Percentiles rank a stretch among this genome's conserved stretches.
These are phyloP conservation scores for Caenorhabditis angaria DNA, from an alignment of 2,888 invertebrate genomes.

Conservation along the genomic window DNA sequence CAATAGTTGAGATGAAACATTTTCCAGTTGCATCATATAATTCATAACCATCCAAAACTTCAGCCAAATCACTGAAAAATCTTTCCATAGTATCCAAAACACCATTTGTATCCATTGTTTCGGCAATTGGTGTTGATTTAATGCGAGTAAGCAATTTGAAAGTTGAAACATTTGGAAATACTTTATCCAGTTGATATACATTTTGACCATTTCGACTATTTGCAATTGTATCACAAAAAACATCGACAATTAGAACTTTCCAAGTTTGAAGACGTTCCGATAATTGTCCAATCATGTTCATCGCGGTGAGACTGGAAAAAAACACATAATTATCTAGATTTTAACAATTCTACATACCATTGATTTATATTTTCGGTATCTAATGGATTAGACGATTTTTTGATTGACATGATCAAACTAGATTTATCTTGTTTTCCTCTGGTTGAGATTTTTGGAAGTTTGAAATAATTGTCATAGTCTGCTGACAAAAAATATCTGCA, in stretches of 20 bases:
- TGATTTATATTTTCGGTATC: slow-evolving; percentile 20
- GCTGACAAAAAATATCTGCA: slow-evolving; percentile 37
- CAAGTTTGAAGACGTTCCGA: slow-evolving; percentile 34
- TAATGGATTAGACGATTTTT: slow-evolving; percentile 3
- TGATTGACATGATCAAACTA: slow-evolving; percentile 18
- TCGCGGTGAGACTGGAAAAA: slow-evolving; percentile 42
- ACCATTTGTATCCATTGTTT: slow-evolving; percentile 31
- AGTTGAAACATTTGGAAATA: slow-evolving; percentile 6
- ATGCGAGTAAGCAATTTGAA: slow-evolving; percentile 26
- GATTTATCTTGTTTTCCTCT: slow-evolving; percentile 24
- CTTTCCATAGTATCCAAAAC: slow-evolving; percentile 34
- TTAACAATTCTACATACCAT: too few species aligned
- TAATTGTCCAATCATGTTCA: slow-evolving; percentile 48
- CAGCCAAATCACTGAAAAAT: slow-evolving; percentile 38
- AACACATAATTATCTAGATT: not conserved
- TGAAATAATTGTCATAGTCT: slow-evolving; percentile 33
- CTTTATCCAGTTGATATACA: slow-evolving; percentile 7
- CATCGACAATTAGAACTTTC: slow-evolving; percentile 43
- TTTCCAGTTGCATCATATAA: slow-evolving; percentile 32
- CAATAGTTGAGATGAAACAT: slow-evolving; percentile 25
- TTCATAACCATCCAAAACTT: slow-evolving; percentile 29
- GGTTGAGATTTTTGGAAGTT: slow-evolving; percentile 28
- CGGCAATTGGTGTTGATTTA: slow-evolving; percentile 22
- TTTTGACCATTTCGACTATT: slow-evolving; percentile 33
- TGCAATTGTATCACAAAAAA: slow-evolving; percentile 44